Evolutionary conservation across 2,797 vertebrate genomes (phyloP).

Genomic region (Lepus oiostolus): DNA sequence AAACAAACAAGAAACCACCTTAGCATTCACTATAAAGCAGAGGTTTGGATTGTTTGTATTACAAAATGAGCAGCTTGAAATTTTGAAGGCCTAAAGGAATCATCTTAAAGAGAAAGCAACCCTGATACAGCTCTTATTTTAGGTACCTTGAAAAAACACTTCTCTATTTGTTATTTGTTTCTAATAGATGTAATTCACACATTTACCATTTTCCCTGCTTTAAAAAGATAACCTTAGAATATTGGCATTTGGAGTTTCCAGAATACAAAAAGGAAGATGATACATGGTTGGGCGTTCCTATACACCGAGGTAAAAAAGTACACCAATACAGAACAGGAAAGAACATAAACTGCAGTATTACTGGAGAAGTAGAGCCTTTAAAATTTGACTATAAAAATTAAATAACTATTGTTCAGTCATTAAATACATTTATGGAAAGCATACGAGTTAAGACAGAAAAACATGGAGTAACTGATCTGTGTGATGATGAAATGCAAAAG

Average conservation of each 20-base stretch:
- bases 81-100: slow-evolving; percentile 12
- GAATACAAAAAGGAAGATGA: background rate
- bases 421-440: background rate
- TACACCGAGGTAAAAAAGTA: slow-evolving; percentile 19
- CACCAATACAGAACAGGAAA: background rate
- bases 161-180: background rate
- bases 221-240: slow-evolving; percentile 42
- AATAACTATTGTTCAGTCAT: slow-evolving; percentile 13
- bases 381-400: slow-evolving; percentile 41
- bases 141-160: slow-evolving; percentile 32
- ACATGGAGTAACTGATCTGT: background rate
- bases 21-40: background rate
- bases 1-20: slow-evolving; percentile 34
- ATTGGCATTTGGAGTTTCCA: background rate
- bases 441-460: slow-evolving; percentile 20
- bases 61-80: background rate
- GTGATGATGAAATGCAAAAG: background rate
- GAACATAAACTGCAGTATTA: background rate
- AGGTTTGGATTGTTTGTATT: background rate
- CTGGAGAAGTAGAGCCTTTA: slow-evolving; percentile 22
- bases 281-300: background rate
- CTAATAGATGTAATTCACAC: background rate
- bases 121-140: background rate
- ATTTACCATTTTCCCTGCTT: slow-evolving; percentile 37
- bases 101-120: slow-evolving; percentile 26